Conservation (phyloP, 2,113 vertebrate species). For the Solea solea region DNA sequence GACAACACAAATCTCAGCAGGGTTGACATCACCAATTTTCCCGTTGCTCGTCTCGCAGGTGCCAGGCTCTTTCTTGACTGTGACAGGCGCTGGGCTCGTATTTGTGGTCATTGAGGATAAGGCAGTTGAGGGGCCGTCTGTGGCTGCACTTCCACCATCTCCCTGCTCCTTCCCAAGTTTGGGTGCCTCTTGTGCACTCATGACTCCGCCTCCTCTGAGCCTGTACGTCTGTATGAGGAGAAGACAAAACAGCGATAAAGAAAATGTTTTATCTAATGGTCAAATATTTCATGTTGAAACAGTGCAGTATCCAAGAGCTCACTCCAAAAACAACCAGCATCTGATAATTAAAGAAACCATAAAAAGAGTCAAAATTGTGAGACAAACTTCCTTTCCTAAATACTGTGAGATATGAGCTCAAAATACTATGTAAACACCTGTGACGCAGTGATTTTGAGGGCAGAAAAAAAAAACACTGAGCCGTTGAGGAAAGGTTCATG, state of each 20-base stretch:
- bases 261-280: constrained; percentile 17
- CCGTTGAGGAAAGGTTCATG: constrained; percentile 20
- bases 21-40: constrained; percentile 84
- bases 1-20: constrained; percentile 96
- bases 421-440: constrained; percentile 10
- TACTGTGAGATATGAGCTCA: constrained; percentile 3
- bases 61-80: constrained; percentile 88
- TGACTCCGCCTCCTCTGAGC: constrained; percentile 74
- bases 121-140: constrained; percentile 76
- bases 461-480: constrained; percentile 12
- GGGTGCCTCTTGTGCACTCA: constrained; percentile 79
- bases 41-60: constrained; percentile 81
- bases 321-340: not conserved
- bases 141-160: constrained; percentile 49
- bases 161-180: constrained; percentile 70
- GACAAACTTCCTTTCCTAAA: constrained; percentile 19
- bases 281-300: constrained; percentile 14
- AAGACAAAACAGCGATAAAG: constrained; percentile 21
- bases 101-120: constrained; percentile 74
- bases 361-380: not conserved
- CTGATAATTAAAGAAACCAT: constrained; percentile 19
- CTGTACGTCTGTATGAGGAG: constrained; percentile 52
- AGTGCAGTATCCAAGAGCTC: not conserved
- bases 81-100: constrained; percentile 73
- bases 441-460: constrained; percentile 10